Base-by-base conservation (phyloP, 2,113 vertebrate species). In the Eurypyga helias region DNA sequence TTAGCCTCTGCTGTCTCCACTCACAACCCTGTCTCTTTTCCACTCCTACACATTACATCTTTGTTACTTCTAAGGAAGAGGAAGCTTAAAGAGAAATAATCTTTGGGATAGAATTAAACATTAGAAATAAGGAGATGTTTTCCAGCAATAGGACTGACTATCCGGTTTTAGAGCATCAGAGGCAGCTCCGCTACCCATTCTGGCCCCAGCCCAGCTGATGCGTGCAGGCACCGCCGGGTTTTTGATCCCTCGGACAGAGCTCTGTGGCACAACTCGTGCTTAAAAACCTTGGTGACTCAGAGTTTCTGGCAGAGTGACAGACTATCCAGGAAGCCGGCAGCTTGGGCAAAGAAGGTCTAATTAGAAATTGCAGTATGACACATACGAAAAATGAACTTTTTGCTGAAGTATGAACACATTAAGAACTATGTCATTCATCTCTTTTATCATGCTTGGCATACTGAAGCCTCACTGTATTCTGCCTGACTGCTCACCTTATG, bases 161-260 rank as follows among this genome's bases (percentile, higher is more conserved):
- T 11, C 0, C 2, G 18, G 5, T 38, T 78, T 78, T 55, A 80
- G 38, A 31, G 49, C 1, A 0, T 19, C 71, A 34, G 51, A 48
- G 31, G 36, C 26, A 72, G 43, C 58, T 72, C 25, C 17, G 8
- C 64, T 75, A 43, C 52, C 17, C 11, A 3, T 57, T 45, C 71
- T 61, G 80, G 60, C 72, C 51, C 25, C 24, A 10, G 11, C 18
- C 20, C 64, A 83, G 55, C 46, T 75, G 72, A 52, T 46, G 76
- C 17, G 15, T 7, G 51, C 36, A 55, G 60, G 25, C 45, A 87
- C 61, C 2, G 2, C 0, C 8, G 94, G 36, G 29, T 55, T 34
- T 26, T 1, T n/a, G 33, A 81, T 34, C 52, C 61, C 55, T 81
- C 0, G 1, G 49, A 49, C 5, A 2, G 38, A 45, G 29, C 46